A percentile compares a stretch with the other conserved stretches of the same genome.
phyloP scores from a whole-genome alignment of 2,797 vertebrate species.

The Silurus aristotelis region DNA sequence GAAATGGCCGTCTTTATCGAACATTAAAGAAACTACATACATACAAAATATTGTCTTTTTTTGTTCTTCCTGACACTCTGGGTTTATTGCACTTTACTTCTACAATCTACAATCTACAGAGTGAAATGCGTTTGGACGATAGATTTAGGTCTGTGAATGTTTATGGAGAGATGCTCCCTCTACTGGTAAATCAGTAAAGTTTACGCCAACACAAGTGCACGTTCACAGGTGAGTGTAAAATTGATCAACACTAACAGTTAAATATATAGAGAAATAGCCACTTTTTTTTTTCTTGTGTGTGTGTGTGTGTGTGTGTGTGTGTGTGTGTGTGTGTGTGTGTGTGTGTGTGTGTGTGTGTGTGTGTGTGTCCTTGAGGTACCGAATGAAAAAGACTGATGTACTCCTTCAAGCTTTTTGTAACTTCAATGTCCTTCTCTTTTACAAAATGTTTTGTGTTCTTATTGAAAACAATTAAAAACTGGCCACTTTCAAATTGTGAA shows the following conservation, averaged over 20 bases:
- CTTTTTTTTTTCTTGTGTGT: no score
- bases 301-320: background rate
- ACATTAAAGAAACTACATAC: background rate
- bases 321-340: background rate
- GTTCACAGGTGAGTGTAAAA: background rate
- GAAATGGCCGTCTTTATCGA: background rate
- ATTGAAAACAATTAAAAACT: no score
- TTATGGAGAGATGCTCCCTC: slow-evolving; percentile 33
- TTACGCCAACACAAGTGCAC: background rate
- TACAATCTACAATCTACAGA: background rate
- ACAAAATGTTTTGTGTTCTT: no score
- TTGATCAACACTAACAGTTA: background rate
- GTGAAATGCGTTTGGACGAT: background rate
- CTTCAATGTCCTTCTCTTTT: background rate
- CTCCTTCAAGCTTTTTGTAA: background rate
- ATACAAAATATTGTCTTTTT: background rate
- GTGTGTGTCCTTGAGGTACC: background rate
- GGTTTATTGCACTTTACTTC: background rate
- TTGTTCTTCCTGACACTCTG: background rate
- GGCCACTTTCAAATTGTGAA: background rate
- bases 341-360: no score
- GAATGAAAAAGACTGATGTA: background rate
- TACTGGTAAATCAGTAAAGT: slow-evolving; percentile 10
- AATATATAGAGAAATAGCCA: slow-evolving; percentile 14
- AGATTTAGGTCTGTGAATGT: background rate